Conservation (phyloP, 2,888 invertebrate genomes). For the Diarsia dahlii region DNA sequence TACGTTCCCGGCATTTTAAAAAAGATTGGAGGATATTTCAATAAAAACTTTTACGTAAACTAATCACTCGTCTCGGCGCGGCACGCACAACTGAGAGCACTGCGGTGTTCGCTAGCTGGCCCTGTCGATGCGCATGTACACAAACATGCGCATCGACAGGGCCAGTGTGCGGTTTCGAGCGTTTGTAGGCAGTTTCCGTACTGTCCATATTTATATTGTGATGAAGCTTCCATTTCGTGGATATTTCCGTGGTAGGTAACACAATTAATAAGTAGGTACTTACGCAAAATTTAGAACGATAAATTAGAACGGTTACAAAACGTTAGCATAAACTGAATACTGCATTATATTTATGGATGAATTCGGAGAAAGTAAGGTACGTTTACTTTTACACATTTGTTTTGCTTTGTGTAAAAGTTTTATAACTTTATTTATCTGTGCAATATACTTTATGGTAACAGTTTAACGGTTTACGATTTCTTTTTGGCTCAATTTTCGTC, state of each 20-base stretch:
- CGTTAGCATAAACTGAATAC: neutral
- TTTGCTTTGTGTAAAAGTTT: slow-evolving; percentile 38
- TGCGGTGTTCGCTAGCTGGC: no score
- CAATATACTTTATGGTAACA: slow-evolving; percentile 40
- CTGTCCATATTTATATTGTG: no score
- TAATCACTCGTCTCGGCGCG: no score
- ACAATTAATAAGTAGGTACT: neutral
- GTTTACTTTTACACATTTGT: slow-evolving; percentile 38
- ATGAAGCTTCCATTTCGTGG: neutral
- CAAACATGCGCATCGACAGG: no score
- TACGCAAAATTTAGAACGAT: neutral
- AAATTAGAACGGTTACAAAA: neutral
- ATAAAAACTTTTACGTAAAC: no score
- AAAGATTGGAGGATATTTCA: no score
- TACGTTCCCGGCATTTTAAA: no score
- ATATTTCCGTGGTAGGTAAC: neutral
- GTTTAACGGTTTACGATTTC: slow-evolving; percentile 46
- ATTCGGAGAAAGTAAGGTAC: slow-evolving; percentile 2
- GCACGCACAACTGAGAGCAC: no score
- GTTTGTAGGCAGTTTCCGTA: no score
- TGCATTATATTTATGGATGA: neutral
- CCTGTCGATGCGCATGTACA: no score
- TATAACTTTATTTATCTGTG: slow-evolving; percentile 49
- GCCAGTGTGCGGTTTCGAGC: no score
- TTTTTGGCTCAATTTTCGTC: slow-evolving; percentile 16